A percentile compares a stretch with the other conserved stretches of the same genome.
These are phyloP conservation scores for Lethenteron camtschaticum DNA, from an alignment of 2,113 vertebrate species.

Conservation along the genomic window DNA sequence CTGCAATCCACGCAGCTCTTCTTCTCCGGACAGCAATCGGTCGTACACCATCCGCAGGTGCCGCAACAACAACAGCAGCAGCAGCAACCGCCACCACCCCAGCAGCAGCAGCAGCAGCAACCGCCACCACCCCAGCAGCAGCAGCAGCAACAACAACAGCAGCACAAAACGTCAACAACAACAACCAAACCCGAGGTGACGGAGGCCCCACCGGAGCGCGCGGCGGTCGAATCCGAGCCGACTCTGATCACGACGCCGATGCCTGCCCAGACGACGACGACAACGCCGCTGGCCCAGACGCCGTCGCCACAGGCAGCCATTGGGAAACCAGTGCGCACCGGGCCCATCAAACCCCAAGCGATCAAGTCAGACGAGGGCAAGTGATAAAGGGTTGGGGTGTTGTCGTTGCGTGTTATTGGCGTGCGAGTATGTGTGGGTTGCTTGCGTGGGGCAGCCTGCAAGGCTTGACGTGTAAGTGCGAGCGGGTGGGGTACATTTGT, in stretches of 20 bases:
- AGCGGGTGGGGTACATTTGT: too few species aligned
- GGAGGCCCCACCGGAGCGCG: slow-evolving; percentile 14
- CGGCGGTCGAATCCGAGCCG: too few species aligned
- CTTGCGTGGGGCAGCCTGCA: too few species aligned
- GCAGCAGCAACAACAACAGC: not conserved
- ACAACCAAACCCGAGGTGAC: slow-evolving; percentile 30
- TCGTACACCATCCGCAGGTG: too few species aligned
- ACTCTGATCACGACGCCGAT: too few species aligned
- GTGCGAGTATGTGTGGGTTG: too few species aligned
- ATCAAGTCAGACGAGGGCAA: slow-evolving; percentile 95
- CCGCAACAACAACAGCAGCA: slow-evolving; percentile 23
- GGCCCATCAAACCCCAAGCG: slow-evolving; percentile 95
- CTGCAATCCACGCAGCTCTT: slow-evolving; percentile 95
- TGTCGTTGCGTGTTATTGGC: too few species aligned
- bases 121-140: slow-evolving; percentile 37
- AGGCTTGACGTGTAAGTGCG: too few species aligned
- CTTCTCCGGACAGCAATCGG: slow-evolving; percentile 53
- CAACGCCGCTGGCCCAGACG: slow-evolving; percentile 12
- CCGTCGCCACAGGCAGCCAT: slow-evolving; percentile 23
- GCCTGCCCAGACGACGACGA: slow-evolving; percentile 24
- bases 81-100: slow-evolving; percentile 40
- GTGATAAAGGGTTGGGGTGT: slow-evolving; percentile 15
- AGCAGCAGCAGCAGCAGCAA: slow-evolving; percentile 30
- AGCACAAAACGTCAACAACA: too few species aligned
- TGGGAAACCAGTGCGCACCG: slow-evolving; percentile 76